Conservation (phyloP, 2,797 vertebrate species). For the Sylvia borin region DNA sequence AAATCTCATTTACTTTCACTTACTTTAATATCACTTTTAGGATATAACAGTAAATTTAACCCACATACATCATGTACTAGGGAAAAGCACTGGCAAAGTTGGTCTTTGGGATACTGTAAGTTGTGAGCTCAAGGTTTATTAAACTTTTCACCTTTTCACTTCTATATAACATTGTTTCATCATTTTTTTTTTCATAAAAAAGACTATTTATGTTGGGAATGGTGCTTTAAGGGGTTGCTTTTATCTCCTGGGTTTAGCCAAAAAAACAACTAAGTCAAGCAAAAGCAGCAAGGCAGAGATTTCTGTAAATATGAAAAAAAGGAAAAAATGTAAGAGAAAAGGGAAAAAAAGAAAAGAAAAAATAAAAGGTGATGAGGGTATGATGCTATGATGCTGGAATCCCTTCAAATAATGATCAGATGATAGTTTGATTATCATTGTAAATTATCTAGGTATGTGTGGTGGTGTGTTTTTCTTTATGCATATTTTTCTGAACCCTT, state of each 20-base stretch:
- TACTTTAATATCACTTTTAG: not conserved
- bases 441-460: not conserved
- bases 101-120: not conserved
- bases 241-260: not conserved
- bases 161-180: not conserved
- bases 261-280: not conserved
- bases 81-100: not conserved
- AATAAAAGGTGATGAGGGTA: not conserved
- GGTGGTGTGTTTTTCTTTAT: too few relatives aligned
- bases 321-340: not conserved
- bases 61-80: fast-evolving
- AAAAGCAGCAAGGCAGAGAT: not conserved
- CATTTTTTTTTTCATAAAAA: not conserved
- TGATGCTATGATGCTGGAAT: not conserved
- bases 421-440: not conserved
- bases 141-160: not conserved
- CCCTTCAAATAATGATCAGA: not conserved
- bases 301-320: not conserved
- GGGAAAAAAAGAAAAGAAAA: not conserved
- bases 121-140: not conserved
- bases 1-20: not conserved
- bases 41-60: not conserved
- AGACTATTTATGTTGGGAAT: not conserved
- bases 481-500: too few relatives aligned
- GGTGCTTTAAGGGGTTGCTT: not conserved